A percentile compares a stretch with the other conserved stretches of the same genome.
phyloP scores from a whole-genome alignment of 2,888 invertebrate genomes.

The Napeogenes inachia region DNA sequence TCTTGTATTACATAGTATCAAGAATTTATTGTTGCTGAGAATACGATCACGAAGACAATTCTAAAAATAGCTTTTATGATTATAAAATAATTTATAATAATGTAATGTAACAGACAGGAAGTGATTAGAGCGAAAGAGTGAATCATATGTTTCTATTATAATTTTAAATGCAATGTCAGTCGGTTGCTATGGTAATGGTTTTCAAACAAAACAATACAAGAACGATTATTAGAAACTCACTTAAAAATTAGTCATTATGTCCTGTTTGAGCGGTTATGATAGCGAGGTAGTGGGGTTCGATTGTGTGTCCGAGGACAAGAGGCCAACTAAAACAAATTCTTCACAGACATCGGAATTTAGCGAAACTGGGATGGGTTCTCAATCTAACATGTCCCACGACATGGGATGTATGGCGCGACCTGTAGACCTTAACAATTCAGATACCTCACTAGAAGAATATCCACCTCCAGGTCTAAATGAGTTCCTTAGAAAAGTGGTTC shows the following conservation, averaged over 20 bases:
- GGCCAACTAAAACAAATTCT: conserved; percentile 38
- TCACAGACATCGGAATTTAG: conserved; percentile 56
- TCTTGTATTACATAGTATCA: too few species aligned
- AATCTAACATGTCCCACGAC: conserved; percentile 46
- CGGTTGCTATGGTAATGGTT: conserved; percentile 29
- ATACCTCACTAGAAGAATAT: conserved; percentile 46
- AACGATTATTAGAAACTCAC: neutral
- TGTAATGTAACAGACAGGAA: too few species aligned
- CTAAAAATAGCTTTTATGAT: too few species aligned
- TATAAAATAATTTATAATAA: too few species aligned
- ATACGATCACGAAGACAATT: neutral
- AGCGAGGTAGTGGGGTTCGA: conserved; percentile 62
- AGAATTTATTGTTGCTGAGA: too few species aligned
- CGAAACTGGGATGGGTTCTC: conserved; percentile 44
- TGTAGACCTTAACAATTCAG: conserved; percentile 46
- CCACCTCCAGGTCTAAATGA: conserved; percentile 57
- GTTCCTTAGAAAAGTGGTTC: conserved; percentile 60
- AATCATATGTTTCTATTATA: neutral
- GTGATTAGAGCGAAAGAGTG: too few species aligned
- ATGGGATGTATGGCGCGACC: conserved; percentile 46
- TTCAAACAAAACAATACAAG: conserved; percentile 30
- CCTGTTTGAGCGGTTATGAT: conserved; percentile 60
- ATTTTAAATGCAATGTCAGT: conserved; percentile 1
- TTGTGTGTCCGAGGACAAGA: conserved; percentile 41
- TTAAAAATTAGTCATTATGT: conserved; percentile 44